phyloP scores from a whole-genome alignment of 2,113 vertebrate genomes.

The Strigops habroptila region DNA sequence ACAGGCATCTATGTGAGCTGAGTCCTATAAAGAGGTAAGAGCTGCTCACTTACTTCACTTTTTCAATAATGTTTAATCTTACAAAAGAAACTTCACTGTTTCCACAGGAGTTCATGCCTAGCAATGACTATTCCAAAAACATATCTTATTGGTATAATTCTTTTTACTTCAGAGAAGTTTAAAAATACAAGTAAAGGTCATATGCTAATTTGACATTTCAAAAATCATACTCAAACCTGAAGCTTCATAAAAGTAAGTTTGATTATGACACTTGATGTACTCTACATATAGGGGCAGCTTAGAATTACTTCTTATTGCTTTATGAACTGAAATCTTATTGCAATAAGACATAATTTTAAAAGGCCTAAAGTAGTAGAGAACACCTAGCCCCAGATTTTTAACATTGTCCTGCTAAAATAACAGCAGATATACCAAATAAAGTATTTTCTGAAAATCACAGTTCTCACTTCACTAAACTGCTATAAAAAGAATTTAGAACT shows the following conservation, averaged over 20 bases:
- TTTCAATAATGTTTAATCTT: not conserved
- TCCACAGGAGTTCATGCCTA: conserved; percentile 1
- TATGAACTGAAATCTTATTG: not conserved
- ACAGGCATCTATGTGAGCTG: not conserved
- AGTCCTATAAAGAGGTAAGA: not conserved
- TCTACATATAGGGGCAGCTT: not conserved
- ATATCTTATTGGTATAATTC: conserved; percentile 17
- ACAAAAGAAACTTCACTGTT: not conserved
- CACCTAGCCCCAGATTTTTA: not conserved
- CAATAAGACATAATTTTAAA: not conserved
- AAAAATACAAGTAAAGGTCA: conserved; percentile 71
- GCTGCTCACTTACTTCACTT: not conserved
- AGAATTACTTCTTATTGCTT: not conserved
- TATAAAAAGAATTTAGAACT: not conserved
- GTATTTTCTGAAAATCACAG: not conserved
- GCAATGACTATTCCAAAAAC: conserved; percentile 47
- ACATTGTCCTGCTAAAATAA: not conserved
- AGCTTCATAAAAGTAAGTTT: conserved; percentile 55
- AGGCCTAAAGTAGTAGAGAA: not conserved
- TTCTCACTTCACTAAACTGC: not conserved
- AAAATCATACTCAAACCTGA: conserved; percentile 63
- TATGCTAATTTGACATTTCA: conserved; percentile 74
- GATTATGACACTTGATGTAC: conserved; percentile 56
- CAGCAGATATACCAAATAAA: not conserved
- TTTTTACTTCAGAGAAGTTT: conserved; percentile 38